Base-by-base conservation (phyloP, 35 echinoderm and acorn worm genomes). In the Amphiura filiformis region DNA sequence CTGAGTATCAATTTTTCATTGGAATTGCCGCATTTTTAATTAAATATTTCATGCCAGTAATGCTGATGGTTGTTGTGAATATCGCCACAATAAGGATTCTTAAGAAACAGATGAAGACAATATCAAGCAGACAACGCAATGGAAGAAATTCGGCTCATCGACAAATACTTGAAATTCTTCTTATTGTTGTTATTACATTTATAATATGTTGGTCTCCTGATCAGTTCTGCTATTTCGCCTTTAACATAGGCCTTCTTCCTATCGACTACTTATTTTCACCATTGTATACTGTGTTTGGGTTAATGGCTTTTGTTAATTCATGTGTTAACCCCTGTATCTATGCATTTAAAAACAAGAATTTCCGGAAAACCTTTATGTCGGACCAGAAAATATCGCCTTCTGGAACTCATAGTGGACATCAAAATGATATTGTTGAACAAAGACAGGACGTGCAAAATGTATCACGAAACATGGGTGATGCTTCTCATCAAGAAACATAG, bases 311-410 rank as follows among this genome's bases (percentile, higher is more conserved):
- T 80, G 76, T 77, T n/a, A 98, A 98, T 84, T 92, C 89, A 56
- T 98, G 96, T 35, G 92, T 83, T 0, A 98, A 98, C 83, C 96
- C 96, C 15, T 77, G 94, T 39, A 98, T 98, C 38, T 98, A 98
- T 49, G 91, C 92, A 5, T 47, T 87, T 20, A 91, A 81, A 35
- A 91, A 94, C 47, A 56, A 81, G 26, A 84, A 98, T 35, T 92
- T 98, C 49, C 77, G 96, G 34, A 57, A 88, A 20, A 92, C 92
- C 17, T 47, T 47, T 47, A 47, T 47, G 41, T 4, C 4, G 5
- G 5, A 47, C 4, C 41, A 17, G 41, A 4, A 9, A 47, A 47
- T 17, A 47, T 47, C 41, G 41, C 17, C 41, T 9, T 47, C 41
- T 47, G 41, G 41, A 47, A 47, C 4, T 47, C 41, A 47, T 47